A percentile compares a stretch with the other conserved stretches of the same genome.
phyloP scores from a whole-genome alignment of 2,113 vertebrate species.

The Thinocorus orbignyianus region DNA sequence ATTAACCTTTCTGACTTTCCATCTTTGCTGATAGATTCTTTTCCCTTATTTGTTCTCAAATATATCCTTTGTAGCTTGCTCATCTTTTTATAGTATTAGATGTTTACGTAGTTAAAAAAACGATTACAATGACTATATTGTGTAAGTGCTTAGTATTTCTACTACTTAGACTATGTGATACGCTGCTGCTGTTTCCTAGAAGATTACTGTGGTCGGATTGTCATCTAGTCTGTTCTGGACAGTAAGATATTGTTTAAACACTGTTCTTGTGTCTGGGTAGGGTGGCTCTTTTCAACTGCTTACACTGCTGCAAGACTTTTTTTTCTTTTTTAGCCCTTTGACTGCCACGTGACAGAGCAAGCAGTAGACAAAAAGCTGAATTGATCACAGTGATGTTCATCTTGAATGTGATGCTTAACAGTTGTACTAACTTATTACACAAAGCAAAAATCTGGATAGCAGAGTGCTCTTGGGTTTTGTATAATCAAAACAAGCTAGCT shows the following conservation, averaged over 20 bases:
- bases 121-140: conserved; percentile 45
- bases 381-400: conserved; percentile 8
- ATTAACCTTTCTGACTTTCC: background rate
- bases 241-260: conserved; percentile 64
- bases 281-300: conserved; percentile 62
- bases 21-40: background rate
- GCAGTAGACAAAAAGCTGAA: conserved; percentile 22
- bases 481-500: background rate
- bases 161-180: background rate
- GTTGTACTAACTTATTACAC: background rate
- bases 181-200: conserved; percentile 56
- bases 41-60: background rate
- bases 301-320: conserved; percentile 24
- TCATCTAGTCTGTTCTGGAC: conserved; percentile 38
- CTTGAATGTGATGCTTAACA: background rate
- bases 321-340: conserved; percentile 32
- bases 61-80: conserved; percentile 22
- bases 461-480: background rate
- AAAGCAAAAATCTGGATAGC: background rate
- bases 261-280: conserved; percentile 11
- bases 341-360: conserved; percentile 61
- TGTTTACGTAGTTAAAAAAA: conserved; percentile 63
- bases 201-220: conserved; percentile 63
- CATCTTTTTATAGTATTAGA: conserved; percentile 33
- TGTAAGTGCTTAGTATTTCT: conserved; percentile 45